phyloP scores from a whole-genome alignment of 1,140 invertebrate genomes.

The Probaryconus sp. region DNA sequence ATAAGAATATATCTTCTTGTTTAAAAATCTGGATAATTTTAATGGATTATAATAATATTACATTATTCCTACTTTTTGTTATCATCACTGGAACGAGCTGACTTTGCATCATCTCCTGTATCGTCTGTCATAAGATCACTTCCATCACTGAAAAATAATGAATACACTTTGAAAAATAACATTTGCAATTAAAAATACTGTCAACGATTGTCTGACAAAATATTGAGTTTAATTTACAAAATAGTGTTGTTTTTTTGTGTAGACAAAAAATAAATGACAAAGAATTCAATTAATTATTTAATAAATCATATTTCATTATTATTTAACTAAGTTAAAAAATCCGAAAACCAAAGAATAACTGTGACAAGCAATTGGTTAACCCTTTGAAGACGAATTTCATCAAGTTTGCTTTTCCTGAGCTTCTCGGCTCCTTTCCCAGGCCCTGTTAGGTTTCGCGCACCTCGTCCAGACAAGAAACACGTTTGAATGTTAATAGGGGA shows the following conservation, averaged over 20 bases:
- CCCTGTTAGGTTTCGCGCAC: constrained; percentile 43
- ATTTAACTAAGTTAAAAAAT: too few species aligned
- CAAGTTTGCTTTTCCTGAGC: constrained; percentile 57
- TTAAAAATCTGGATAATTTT: neutral
- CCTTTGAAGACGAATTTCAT: constrained; percentile 60
- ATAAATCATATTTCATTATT: too few species aligned
- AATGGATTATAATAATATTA: constrained; percentile 9
- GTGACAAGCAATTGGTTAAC: constrained; percentile 34
- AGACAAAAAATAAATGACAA: too few species aligned
- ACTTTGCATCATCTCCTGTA: constrained; percentile 81
- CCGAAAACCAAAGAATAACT: constrained; percentile 13
- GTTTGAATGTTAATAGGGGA: constrained; percentile 44
- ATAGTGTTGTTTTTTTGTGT: too few species aligned
- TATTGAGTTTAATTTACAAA: too few species aligned
- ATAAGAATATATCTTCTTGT: neutral
- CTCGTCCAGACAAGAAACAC: constrained; percentile 41
- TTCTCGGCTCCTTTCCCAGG: constrained; percentile 51
- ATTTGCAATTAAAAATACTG: neutral
- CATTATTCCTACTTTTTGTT: constrained; percentile 85
- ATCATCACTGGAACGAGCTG: constrained; percentile 81
- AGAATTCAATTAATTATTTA: too few species aligned
- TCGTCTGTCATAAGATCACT: constrained; percentile 80
- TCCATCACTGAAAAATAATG: constrained; percentile 79
- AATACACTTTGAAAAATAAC: constrained; percentile 16
- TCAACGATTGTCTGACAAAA: too few species aligned